A percentile compares a stretch with the other conserved stretches of the same genome.
Conservation (phyloP, 1,140 invertebrate genomes). For the Drosophila suzukii region DNA sequence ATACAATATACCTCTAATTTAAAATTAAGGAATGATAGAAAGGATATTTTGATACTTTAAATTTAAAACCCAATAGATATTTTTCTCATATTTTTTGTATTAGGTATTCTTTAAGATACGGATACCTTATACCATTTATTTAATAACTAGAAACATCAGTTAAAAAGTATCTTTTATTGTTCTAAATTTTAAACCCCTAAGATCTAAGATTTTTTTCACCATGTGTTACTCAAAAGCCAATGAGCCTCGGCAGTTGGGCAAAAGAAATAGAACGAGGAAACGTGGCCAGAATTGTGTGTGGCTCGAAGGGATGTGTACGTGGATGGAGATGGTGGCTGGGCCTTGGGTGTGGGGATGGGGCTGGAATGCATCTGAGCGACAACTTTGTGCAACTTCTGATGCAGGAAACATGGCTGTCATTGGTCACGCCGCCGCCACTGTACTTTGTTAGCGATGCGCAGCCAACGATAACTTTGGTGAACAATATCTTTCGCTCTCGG, state of each 20-base stretch:
- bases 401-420: conserved; percentile 54
- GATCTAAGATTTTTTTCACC: background rate
- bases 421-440: conserved; percentile 24
- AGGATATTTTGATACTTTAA: no score
- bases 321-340: background rate
- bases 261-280: conserved; percentile 58
- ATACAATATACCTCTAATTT: no score
- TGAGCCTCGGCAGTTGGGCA: conserved; percentile 68
- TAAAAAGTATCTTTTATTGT: no score
- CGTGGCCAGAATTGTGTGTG: conserved; percentile 67
- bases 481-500: conserved; percentile 16
- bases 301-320: conserved; percentile 5
- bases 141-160: no score
- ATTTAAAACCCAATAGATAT: no score
- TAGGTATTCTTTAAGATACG: no score
- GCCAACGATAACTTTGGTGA: conserved; percentile 56
- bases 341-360: conserved; percentile 4
- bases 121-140: no score
- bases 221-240: conserved; percentile 49
- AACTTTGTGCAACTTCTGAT: conserved; percentile 64
- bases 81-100: no score
- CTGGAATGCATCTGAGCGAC: conserved; percentile 47
- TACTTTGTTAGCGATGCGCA: conserved; percentile 58
- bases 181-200: no score
- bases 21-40: no score